These are phyloP conservation scores for Phania funesta DNA, from an alignment of 2,888 invertebrate species.

Conservation along the genomic window DNA sequence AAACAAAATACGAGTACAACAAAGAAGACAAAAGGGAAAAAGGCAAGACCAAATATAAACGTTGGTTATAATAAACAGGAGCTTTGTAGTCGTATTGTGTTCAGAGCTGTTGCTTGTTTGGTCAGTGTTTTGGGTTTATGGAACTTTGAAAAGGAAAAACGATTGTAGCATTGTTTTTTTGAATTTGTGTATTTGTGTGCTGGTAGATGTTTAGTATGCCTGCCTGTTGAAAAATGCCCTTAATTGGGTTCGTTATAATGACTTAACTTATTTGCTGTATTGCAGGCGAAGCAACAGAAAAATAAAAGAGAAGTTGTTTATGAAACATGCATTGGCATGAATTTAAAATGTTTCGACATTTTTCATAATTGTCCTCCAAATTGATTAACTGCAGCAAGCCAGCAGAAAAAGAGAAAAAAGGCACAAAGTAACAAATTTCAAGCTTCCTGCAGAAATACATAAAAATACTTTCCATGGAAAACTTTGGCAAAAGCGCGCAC, in stretches of 20 bases:
- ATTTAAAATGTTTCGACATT: conserved; percentile 60
- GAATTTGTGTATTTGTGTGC: not conserved
- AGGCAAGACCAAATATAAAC: conserved; percentile 28
- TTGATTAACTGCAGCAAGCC: conserved; percentile 60
- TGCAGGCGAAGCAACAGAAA: not conserved
- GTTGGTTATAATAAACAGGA: conserved; percentile 31
- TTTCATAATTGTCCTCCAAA: conserved; percentile 65
- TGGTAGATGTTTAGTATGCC: conserved; percentile 21
- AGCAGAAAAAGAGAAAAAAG: not conserved
- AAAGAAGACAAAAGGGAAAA: not conserved
- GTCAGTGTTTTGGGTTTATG: not conserved
- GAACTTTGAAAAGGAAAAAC: conserved; percentile 15
- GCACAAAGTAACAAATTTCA: conserved; percentile 44
- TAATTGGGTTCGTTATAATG: conserved; percentile 64
- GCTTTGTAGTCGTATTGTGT: conserved; percentile 34
- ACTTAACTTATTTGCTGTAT: conserved; percentile 55
- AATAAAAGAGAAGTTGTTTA: conserved; percentile 20
- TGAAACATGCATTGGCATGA: conserved; percentile 59
- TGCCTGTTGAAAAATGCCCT: conserved; percentile 59
- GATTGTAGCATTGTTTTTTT: conserved; percentile 35
- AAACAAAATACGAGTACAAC: not conserved
- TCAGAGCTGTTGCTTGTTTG: conserved; percentile 7
- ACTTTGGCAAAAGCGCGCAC: not conserved
- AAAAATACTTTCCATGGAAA: conserved; percentile 52
- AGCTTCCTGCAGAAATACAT: conserved; percentile 29